phyloP scores from a whole-genome alignment of 1,140 invertebrate genomes.

The Battus philenor region DNA sequence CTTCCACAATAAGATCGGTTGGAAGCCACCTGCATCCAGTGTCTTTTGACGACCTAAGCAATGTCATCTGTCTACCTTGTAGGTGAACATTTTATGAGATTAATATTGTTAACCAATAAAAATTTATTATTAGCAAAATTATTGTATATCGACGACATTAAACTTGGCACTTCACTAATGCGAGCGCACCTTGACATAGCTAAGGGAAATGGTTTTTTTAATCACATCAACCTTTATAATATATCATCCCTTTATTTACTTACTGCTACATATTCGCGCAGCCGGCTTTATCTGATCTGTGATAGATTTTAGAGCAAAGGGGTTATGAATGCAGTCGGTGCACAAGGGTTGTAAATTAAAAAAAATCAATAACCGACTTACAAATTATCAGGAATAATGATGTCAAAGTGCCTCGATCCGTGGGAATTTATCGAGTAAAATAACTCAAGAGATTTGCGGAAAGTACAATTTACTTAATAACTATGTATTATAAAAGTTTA shows the following conservation, averaged over 20 bases:
- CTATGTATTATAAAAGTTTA: no score
- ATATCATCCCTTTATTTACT: slow-evolving; percentile 73
- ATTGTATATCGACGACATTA: slow-evolving; percentile 22
- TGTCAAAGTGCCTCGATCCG: slow-evolving; percentile 12
- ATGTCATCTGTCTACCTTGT: no score
- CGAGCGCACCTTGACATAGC: slow-evolving; percentile 68
- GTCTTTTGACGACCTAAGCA: no score
- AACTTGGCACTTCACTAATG: slow-evolving; percentile 31
- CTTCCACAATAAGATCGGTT: no score
- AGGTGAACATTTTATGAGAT: no score
- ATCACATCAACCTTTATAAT: slow-evolving; percentile 67
- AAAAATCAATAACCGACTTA: slow-evolving; percentile 24
- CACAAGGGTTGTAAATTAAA: slow-evolving; percentile 33
- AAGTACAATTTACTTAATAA: no score
- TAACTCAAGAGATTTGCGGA: not conserved
- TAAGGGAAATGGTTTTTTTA: slow-evolving; percentile 72
- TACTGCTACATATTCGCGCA: slow-evolving; percentile 67
- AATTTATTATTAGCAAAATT: no score
- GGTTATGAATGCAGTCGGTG: slow-evolving; percentile 37
- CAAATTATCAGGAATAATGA: slow-evolving; percentile 25
- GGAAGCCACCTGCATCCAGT: no score
- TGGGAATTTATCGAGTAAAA: slow-evolving; percentile 1
- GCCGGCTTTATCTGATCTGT: slow-evolving; percentile 44
- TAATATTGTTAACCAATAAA: no score
- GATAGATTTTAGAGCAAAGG: slow-evolving; percentile 52